phyloP scores from a whole-genome alignment of 1,140 invertebrate genomes.

The Magallana gigas region DNA sequence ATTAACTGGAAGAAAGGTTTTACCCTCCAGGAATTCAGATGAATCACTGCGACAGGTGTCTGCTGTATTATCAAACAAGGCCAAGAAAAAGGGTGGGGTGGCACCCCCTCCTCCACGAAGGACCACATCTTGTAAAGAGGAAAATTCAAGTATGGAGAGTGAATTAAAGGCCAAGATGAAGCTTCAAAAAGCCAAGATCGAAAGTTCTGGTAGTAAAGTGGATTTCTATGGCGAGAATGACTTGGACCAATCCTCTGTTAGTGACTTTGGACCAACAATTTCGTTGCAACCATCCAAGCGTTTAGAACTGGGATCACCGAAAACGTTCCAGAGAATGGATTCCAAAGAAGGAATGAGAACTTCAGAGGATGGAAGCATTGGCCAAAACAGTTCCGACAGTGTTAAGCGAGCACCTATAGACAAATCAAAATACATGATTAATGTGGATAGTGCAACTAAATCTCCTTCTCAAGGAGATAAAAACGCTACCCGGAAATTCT shows the following conservation, averaged over 20 bases:
- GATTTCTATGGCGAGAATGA: constrained; percentile 61
- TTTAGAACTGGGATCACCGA: constrained; percentile 60
- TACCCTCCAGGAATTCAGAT: constrained; percentile 62
- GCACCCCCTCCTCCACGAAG: constrained; percentile 69
- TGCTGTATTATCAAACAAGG: constrained; percentile 64
- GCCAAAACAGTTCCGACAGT: constrained; percentile 69
- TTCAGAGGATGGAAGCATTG: constrained; percentile 66
- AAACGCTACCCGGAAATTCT: constrained; percentile 67
- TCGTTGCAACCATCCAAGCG: constrained; percentile 60
- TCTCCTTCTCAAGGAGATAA: constrained; percentile 58
- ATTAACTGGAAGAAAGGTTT: constrained; percentile 68
- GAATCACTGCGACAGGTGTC: constrained; percentile 39
- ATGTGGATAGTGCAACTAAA: constrained; percentile 64
- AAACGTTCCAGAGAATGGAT: constrained; percentile 64
- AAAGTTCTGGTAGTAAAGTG: constrained; percentile 62
- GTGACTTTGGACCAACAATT: constrained; percentile 58
- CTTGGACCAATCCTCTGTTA: constrained; percentile 45
- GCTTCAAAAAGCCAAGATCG: constrained; percentile 75
- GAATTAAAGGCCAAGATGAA: constrained; percentile 76
- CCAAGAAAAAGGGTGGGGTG: constrained; percentile 65
- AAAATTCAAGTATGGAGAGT: constrained; percentile 48
- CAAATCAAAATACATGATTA: constrained; percentile 75
- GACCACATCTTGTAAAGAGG: constrained; percentile 65
- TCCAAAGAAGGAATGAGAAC: constrained; percentile 56
- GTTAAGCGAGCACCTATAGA: constrained; percentile 73